These are phyloP conservation scores for Bicyclus anynana DNA, from an alignment of 1,140 invertebrate genomes.

Conservation along the genomic window DNA sequence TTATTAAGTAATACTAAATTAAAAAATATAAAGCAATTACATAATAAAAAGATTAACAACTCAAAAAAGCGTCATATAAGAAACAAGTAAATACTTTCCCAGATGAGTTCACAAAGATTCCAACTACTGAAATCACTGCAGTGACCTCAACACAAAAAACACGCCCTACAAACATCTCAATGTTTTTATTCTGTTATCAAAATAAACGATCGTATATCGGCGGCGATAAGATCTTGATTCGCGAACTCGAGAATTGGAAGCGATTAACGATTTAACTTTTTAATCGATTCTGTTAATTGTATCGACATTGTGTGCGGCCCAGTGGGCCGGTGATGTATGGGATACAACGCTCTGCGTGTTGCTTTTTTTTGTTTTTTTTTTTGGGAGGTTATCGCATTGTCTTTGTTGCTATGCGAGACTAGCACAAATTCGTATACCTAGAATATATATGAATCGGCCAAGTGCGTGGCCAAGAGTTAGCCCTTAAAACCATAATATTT, in stretches of 20 bases:
- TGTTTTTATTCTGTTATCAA: conserved; percentile 1
- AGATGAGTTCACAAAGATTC: too few species aligned
- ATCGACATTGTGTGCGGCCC: not conserved
- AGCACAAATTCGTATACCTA: not conserved
- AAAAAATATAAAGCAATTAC: too few species aligned
- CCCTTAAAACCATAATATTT: too few species aligned
- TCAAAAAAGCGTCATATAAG: too few species aligned
- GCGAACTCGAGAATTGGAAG: conserved; percentile 2
- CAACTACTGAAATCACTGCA: not conserved
- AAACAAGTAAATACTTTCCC: too few species aligned
- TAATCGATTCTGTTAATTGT: conserved; percentile 4
- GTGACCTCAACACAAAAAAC: too few species aligned
- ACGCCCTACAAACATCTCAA: not conserved
- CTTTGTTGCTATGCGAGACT: not conserved
- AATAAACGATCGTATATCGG: conserved; percentile 5
- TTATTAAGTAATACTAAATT: too few species aligned
- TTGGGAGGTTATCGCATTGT: not conserved
- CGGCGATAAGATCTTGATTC: conserved; percentile 4
- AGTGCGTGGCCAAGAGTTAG: too few species aligned
- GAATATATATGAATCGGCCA: too few species aligned
- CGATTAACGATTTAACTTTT: conserved; percentile 7
- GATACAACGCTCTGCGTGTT: not conserved
- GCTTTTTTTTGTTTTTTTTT: not conserved
- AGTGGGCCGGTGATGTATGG: conserved; percentile 6
- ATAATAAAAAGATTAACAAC: too few species aligned